Percentiles rank a stretch among this genome's conserved stretches.
Evolutionary conservation across 2,113 vertebrate genomes (phyloP).

Genomic region (Trogon melanurus): DNA sequence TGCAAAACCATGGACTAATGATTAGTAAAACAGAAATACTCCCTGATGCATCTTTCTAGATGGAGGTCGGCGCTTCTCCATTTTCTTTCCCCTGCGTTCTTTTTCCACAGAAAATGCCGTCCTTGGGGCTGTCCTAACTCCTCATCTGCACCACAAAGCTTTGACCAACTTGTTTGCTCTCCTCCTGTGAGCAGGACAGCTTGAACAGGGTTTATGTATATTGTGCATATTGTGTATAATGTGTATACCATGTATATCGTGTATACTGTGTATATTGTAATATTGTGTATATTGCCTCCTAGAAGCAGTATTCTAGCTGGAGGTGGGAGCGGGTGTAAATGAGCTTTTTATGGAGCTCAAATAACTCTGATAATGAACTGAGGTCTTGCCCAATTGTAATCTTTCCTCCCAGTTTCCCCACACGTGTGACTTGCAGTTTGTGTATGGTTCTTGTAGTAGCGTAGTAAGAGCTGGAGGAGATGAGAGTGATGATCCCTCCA

Average conservation of each 20-base stretch:
- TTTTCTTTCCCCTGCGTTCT: background rate
- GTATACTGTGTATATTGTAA: no score
- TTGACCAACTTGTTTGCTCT: background rate
- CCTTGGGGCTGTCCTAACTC: background rate
- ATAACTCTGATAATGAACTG: background rate
- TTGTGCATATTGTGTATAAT: no score
- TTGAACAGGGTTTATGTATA: accelerated
- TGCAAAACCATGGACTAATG: constrained; percentile 43
- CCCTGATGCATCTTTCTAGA: background rate
- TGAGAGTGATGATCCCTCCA: background rate
- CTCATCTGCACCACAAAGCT: background rate
- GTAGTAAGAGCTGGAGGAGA: background rate
- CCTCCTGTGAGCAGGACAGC: background rate
- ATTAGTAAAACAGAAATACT: constrained; percentile 68
- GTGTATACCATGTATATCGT: no score
- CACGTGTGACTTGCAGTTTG: background rate
- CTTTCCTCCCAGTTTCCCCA: background rate
- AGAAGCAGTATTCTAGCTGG: accelerated
- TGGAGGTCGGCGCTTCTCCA: background rate
- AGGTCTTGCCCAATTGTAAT: accelerated
- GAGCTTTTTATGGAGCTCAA: background rate
- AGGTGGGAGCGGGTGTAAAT: background rate
- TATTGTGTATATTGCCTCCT: background rate
- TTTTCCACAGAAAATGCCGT: background rate
- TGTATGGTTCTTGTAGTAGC: background rate